A percentile compares a stretch with the other conserved stretches of the same genome.
These are phyloP conservation scores for Portunus trituberculatus DNA, from an alignment of 1,140 invertebrate genomes.

Conservation along the genomic window DNA sequence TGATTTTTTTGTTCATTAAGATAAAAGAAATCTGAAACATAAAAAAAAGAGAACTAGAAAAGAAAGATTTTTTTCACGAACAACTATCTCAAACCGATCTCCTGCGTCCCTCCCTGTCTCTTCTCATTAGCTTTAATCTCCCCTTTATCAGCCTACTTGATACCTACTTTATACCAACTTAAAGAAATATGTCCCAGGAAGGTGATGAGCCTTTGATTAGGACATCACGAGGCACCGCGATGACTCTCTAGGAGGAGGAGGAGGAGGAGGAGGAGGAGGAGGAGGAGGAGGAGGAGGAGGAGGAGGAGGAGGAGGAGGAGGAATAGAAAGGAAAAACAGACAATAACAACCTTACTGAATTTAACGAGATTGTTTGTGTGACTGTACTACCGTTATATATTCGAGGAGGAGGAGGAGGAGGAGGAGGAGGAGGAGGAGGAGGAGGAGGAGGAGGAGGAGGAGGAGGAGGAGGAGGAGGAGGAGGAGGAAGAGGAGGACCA, in stretches of 20 bases:
- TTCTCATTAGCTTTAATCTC: background rate
- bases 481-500: no score
- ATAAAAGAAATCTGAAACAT: background rate
- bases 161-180: background rate
- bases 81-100: background rate
- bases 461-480: no score
- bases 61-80: background rate
- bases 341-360: no score
- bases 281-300: background rate
- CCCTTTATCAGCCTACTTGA: background rate
- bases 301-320: background rate
- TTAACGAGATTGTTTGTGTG: no score
- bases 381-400: no score
- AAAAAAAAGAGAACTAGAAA: background rate
- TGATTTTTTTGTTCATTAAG: background rate
- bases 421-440: no score
- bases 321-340: background rate
- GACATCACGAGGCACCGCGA: background rate
- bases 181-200: background rate
- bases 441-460: no score
- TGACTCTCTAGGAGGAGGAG: background rate
- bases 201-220: background rate
- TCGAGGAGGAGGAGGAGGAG: no score
- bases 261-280: background rate
- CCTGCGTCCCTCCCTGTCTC: background rate